Percentiles rank a stretch among this genome's conserved stretches.
Conservation (phyloP, 2,888 invertebrate genomes). For the Cantharis flavilabris region DNA sequence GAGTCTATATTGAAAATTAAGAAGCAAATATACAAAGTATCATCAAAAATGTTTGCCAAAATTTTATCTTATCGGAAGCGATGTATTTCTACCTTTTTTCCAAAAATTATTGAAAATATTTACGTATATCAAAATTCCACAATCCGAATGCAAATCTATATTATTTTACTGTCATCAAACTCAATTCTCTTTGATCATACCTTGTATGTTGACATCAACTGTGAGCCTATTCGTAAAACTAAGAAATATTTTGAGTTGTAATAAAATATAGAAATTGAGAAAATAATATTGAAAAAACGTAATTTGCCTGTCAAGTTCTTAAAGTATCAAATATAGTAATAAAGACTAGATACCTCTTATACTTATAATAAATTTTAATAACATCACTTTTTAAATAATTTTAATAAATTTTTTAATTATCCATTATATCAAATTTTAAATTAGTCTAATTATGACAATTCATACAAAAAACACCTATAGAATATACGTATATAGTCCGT, state of each 20-base stretch:
- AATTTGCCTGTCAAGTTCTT: constrained; percentile 3
- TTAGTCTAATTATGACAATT: constrained; percentile 21
- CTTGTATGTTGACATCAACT: constrained; percentile 8
- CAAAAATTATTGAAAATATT: too few species aligned
- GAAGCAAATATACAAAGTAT: neutral
- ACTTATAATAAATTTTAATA: constrained; percentile 17
- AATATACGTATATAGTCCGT: constrained; percentile 3
- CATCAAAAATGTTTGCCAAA: neutral
- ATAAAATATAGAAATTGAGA: neutral
- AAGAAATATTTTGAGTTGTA: neutral
- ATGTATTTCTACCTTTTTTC: neutral
- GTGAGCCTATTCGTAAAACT: constrained; percentile 7
- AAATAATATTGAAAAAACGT: constrained; percentile 10
- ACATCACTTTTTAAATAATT: constrained; percentile 29
- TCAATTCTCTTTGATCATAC: neutral
- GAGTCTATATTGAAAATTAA: neutral
- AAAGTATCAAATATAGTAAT: constrained; percentile 19
- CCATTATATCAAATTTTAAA: constrained; percentile 14
- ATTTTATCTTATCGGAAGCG: neutral
- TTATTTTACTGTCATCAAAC: neutral
- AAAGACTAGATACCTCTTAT: constrained; percentile 27
- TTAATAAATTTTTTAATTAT: constrained; percentile 10
- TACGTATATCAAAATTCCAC: neutral
- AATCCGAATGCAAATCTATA: neutral
- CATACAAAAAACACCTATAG: constrained; percentile 19